Evolutionary conservation across 2,888 invertebrate species (phyloP).

Genomic region (Gonocerus acuteangulatus): DNA sequence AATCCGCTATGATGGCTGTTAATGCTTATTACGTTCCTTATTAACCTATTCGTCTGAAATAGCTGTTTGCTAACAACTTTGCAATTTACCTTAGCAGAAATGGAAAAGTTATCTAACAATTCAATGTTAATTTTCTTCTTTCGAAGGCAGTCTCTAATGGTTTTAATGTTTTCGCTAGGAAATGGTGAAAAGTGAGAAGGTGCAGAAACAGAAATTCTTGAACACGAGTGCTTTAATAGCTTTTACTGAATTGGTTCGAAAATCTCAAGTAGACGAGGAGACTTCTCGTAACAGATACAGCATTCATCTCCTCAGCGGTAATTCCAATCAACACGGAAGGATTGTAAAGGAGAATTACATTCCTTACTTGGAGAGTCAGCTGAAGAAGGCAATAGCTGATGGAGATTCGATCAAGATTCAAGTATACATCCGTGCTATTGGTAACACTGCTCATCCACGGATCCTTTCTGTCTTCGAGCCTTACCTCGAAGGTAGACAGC

Average conservation of each 20-base stretch:
- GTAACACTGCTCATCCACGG: constrained; percentile 55
- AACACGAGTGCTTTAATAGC: constrained; percentile 53
- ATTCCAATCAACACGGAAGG: constrained; percentile 50
- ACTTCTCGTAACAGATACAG: constrained; percentile 56
- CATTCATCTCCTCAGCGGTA: constrained; percentile 56
- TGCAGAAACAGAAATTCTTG: constrained; percentile 49
- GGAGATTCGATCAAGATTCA: constrained; percentile 53
- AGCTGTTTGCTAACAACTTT: no score
- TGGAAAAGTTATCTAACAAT: no score
- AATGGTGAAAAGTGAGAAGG: constrained; percentile 50
- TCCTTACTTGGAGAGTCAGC: constrained; percentile 51
- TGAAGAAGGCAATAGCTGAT: constrained; percentile 50
- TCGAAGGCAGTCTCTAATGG: no score
- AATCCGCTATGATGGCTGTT: no score
- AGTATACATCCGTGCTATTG: constrained; percentile 57
- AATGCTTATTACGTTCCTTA: no score
- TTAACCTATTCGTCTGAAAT: no score
- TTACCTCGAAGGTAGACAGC: constrained; percentile 55
- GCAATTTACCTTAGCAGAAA: no score
- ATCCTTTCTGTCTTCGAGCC: constrained; percentile 56
- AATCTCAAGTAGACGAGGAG: constrained; percentile 54
- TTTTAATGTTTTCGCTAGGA: constrained; percentile 39
- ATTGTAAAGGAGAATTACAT: constrained; percentile 48
- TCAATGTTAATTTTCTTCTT: no score
- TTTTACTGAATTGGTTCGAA: constrained; percentile 54